These are phyloP conservation scores for Protaetia brevitarsis DNA, from an alignment of 1,140 invertebrate genomes.

Conservation along the genomic window DNA sequence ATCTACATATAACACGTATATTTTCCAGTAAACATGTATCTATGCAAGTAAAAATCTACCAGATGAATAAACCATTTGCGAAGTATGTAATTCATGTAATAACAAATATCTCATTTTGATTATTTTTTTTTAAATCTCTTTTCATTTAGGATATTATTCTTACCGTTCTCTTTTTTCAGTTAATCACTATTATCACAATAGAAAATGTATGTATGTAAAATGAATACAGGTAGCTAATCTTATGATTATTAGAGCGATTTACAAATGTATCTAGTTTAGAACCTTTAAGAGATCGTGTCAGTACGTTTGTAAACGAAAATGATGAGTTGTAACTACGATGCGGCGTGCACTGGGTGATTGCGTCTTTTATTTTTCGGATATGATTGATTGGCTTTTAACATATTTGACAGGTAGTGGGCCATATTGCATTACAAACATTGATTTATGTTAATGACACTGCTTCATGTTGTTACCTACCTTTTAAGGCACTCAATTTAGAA, in stretches of 20 bases:
- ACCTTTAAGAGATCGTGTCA: background rate
- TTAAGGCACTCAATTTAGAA: background rate
- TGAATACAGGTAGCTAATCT: background rate
- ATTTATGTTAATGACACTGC: slow-evolving; percentile 21
- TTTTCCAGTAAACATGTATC: too few relatives aligned
- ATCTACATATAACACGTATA: too few relatives aligned
- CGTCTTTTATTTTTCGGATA: background rate
- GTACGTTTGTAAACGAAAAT: background rate
- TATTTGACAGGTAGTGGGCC: slow-evolving; percentile 16
- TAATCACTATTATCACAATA: too few relatives aligned
- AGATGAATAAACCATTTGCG: too few relatives aligned
- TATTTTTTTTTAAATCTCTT: too few relatives aligned
- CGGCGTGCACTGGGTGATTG: background rate
- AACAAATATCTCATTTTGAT: too few relatives aligned
- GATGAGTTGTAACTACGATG: background rate
- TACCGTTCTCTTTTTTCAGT: too few relatives aligned
- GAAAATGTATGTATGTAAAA: too few relatives aligned
- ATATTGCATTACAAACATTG: slow-evolving; percentile 20
- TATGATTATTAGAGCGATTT: background rate
- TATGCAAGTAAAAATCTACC: too few relatives aligned
- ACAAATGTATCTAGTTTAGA: too few relatives aligned
- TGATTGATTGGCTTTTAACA: slow-evolving; percentile 21
- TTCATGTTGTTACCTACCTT: background rate
- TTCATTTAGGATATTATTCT: too few relatives aligned
- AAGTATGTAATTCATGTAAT: too few relatives aligned